phyloP scores from a whole-genome alignment of 2,113 vertebrate species.

The Triplophysa tibetana region DNA sequence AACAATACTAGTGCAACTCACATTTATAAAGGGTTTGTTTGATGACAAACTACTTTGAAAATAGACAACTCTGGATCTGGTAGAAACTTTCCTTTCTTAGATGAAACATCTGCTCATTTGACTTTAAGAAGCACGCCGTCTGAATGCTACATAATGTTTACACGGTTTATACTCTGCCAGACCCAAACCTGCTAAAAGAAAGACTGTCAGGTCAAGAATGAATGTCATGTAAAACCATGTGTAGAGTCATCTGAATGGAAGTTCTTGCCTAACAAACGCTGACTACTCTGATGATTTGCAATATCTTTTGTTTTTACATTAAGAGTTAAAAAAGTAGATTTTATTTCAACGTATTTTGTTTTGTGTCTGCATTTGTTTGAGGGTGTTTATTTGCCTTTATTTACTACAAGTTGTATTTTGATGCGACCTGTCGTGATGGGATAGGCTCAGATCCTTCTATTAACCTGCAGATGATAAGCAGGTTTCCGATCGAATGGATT shows the following conservation, averaged over 20 bases:
- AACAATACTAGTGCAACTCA: conserved; percentile 37
- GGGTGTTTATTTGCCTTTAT: too few relatives aligned
- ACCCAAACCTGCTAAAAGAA: background rate
- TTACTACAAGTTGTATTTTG: too few relatives aligned
- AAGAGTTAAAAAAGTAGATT: background rate
- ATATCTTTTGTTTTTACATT: background rate
- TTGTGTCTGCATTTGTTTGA: background rate
- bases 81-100: too few relatives aligned
- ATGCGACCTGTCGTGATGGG: too few relatives aligned
- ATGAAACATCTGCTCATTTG: conserved; percentile 34
- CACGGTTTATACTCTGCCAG: background rate
- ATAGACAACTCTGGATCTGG: conserved; percentile 10
- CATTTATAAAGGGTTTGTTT: background rate
- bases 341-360: background rate
- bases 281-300: conserved; percentile 37
- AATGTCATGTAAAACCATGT: background rate
- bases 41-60: background rate
- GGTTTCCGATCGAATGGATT: too few relatives aligned
- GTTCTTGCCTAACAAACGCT: conserved; percentile 23
- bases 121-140: conserved; percentile 63
- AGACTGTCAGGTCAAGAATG: background rate
- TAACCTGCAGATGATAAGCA: too few relatives aligned
- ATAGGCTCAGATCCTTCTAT: too few relatives aligned
- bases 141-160: background rate
- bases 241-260: background rate